These are phyloP conservation scores for Catostylus mosaicus DNA, from an alignment of 30 jellyfish, hydroid and myxozoan species.

Conservation along the genomic window DNA sequence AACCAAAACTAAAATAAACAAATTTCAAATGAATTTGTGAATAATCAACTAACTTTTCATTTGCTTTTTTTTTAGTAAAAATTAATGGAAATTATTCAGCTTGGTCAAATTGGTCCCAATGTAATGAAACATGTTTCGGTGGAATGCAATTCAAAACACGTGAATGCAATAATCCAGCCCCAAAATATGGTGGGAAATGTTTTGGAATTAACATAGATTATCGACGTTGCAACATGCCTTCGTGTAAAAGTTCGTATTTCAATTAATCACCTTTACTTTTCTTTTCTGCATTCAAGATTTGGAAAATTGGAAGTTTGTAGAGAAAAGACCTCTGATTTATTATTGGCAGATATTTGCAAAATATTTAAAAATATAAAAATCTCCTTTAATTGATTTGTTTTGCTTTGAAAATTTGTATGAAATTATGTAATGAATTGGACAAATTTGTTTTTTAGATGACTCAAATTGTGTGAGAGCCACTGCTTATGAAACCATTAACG, in stretches of 20 bases:
- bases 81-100: constrained; percentile 24
- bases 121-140: constrained; percentile 2
- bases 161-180: constrained; percentile 11
- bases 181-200: constrained; percentile 23
- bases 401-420: no score
- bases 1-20: no score
- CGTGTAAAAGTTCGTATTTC: constrained; percentile 1
- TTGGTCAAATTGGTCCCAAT: constrained; percentile 17
- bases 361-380: no score
- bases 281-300: no score
- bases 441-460: no score
- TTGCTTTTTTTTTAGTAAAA: constrained; percentile 6
- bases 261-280: not conserved
- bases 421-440: no score
- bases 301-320: no score
- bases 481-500: not conserved
- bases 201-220: not conserved
- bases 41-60: no score
- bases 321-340: no score
- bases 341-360: no score
- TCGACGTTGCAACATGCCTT: constrained; percentile 7
- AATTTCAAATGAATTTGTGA: no score
- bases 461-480: constrained; percentile 11
- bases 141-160: constrained; percentile 4
- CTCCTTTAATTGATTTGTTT: no score